phyloP scores from a whole-genome alignment of 2,797 vertebrate genomes.

The Columba guinea region DNA sequence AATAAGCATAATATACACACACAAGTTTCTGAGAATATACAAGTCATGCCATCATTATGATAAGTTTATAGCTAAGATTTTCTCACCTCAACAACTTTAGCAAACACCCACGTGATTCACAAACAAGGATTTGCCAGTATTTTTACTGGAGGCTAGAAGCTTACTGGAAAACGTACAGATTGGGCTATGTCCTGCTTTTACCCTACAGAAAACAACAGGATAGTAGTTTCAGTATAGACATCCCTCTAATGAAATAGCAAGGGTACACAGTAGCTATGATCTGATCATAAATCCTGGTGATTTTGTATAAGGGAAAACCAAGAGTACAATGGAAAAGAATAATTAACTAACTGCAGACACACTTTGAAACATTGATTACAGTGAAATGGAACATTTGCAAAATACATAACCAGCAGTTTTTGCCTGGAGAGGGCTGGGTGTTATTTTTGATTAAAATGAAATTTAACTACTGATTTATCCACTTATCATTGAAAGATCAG shows the following conservation, averaged over 20 bases:
- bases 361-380: neutral
- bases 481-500: neutral
- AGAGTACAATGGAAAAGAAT: neutral
- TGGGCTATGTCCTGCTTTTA: neutral
- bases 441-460: neutral
- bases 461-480: conserved; percentile 6
- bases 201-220: neutral
- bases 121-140: conserved; percentile 14
- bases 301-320: neutral
- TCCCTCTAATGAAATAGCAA: neutral
- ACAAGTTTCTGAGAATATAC: neutral
- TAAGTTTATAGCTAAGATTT: conserved; percentile 40
- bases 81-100: conserved; percentile 26
- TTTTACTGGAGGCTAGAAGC: conserved; percentile 17
- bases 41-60: neutral
- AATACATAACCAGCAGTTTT: neutral
- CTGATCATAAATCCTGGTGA: neutral
- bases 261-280: neutral
- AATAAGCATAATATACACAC: neutral
- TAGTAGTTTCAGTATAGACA: neutral
- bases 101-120: neutral
- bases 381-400: neutral
- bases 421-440: neutral
- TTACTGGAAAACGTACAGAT: neutral
- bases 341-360: neutral